Evolutionary conservation across 2,888 invertebrate species (phyloP), one percentile per base, ranked within the genome.

Genomic region (Listrodromus nycthemerus): DNA sequence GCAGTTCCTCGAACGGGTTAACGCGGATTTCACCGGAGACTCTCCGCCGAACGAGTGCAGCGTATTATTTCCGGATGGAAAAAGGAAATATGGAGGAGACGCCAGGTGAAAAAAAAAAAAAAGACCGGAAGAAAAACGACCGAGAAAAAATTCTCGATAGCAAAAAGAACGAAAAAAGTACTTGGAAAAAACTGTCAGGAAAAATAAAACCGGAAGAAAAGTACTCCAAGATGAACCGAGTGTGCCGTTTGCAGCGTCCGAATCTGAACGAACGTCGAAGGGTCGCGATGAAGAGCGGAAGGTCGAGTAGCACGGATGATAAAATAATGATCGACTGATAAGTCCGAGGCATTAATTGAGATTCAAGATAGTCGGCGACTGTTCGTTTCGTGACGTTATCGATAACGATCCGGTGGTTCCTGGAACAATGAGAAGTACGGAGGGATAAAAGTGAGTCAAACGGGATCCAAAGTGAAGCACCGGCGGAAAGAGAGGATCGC

Each of bases 331-430:
- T 90, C 87, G 85, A 80, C 85, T 85, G 91, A 92, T 91, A 90
- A 91, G 87, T 86, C 86, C 84, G 87, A 84, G 88, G 86, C 89
- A 91, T 92, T 92, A 92, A 92, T 92, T 91, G 91, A 91, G 91
- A 91, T 91, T 90, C 87, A 85, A 89, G 92, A 92, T 92, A 91
- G 41, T 65, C 52, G 86, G 84, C 88, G 90, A 90, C 88, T 89
- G 70, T 61, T 79, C 13, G 63, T 8, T 55, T 50, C 24, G 41
- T 85, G 85, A 87, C 50, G 27, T 85, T 67, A 77, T 66, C 84
- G 91, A 92, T 90, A 91, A 90, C 87, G 87, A 91, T 91, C 91
- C 84, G 19, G 63, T 73, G 84, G 87, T 90, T 83, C 52, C 55
- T 75, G 84, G 88, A 88, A 91, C 89, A 91, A 90, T 89, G 87